These are phyloP conservation scores for Andrena hattorfiana DNA, from an alignment of 2,888 invertebrate species.

Conservation along the genomic window DNA sequence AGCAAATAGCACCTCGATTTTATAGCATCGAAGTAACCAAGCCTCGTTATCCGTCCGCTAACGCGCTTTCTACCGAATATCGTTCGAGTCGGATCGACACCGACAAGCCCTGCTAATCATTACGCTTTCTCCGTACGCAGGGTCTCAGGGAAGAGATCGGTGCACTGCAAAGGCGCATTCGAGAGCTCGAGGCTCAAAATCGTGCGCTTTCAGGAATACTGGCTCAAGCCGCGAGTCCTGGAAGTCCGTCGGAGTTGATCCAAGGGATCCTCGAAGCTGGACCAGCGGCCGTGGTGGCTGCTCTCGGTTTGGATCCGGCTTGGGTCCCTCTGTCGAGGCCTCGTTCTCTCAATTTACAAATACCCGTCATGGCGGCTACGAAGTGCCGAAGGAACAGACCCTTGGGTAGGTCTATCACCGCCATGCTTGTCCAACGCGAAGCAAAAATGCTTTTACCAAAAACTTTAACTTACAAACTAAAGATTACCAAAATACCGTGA, in stretches of 20 bases:
- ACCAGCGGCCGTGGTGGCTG: conserved; percentile 83
- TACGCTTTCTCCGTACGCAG: conserved; percentile 83
- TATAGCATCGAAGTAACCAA: not conserved
- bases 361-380: conserved; percentile 87
- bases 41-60: conserved; percentile 52
- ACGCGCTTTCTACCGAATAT: conserved; percentile 49
- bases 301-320: conserved; percentile 89
- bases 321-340: conserved; percentile 90
- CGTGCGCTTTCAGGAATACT: conserved; percentile 90
- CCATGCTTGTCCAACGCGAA: too few species aligned
- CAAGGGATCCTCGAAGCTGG: conserved; percentile 81
- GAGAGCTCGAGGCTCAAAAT: conserved; percentile 93
- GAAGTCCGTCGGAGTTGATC: conserved; percentile 83
- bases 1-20: not conserved
- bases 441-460: too few species aligned
- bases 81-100: conserved; percentile 20
- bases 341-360: conserved; percentile 89
- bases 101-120: conserved; percentile 9
- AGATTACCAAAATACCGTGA: too few species aligned
- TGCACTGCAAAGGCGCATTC: conserved; percentile 90
- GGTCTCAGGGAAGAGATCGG: conserved; percentile 92
- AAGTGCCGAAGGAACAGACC: conserved; percentile 85
- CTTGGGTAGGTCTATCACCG: conserved; percentile 79
- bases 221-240: conserved; percentile 88
- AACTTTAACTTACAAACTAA: too few species aligned